Percentiles rank a stretch among this genome's conserved stretches.
Conservation (phyloP, 2,113 vertebrate species). For the Anoura caudifer region DNA sequence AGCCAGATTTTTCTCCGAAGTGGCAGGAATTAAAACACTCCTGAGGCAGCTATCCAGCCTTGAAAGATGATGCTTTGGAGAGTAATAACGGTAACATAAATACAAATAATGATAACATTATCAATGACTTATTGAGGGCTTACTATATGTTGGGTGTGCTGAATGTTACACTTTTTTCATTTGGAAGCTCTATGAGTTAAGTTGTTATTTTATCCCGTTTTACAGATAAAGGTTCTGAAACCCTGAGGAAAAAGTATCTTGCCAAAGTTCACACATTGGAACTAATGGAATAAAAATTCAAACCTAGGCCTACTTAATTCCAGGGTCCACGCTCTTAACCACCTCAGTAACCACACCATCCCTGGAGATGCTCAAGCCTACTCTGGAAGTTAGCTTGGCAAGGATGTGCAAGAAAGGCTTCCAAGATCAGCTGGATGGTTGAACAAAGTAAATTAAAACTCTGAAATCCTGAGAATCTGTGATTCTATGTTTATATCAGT, state of each 20-base stretch:
- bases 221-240: neutral
- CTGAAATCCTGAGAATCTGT: conserved; percentile 67
- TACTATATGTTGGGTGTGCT: neutral
- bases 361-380: conserved; percentile 42
- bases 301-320: conserved; percentile 40
- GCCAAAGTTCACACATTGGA: neutral
- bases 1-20: neutral
- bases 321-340: neutral
- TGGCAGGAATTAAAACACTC: conserved; percentile 12
- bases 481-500: conserved; percentile 74
- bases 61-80: neutral
- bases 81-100: neutral
- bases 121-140: neutral
- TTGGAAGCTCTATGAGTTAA: neutral
- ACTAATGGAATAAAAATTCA: conserved; percentile 27
- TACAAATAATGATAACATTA: neutral
- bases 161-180: neutral
- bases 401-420: conserved; percentile 35
- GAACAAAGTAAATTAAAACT: conserved; percentile 66
- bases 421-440: conserved; percentile 61
- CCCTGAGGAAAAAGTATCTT: neutral
- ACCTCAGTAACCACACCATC: conserved; percentile 27
- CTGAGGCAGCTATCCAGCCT: neutral
- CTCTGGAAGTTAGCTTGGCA: conserved; percentile 53
- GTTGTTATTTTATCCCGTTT: neutral